These are phyloP conservation scores for Gibbula magus DNA, from an alignment of 2,888 invertebrate genomes.

Conservation along the genomic window DNA sequence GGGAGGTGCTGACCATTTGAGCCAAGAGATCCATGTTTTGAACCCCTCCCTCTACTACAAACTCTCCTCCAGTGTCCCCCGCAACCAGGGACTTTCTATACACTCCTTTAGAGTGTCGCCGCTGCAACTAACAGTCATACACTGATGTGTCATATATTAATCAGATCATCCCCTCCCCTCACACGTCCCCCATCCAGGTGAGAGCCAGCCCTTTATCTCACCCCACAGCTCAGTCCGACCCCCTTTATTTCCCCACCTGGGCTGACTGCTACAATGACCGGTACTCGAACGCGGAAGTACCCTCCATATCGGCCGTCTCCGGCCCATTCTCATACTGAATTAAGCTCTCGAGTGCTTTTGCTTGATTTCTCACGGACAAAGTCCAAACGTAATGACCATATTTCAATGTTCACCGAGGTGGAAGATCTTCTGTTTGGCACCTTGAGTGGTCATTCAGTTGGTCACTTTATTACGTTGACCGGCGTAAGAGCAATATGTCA, in stretches of 20 bases:
- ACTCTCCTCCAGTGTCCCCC: no score
- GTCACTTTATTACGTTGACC: background rate
- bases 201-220: background rate
- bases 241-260: background rate
- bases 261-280: background rate
- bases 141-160: background rate
- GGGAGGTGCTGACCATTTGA: no score
- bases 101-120: background rate
- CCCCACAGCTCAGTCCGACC: background rate
- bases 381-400: constrained; percentile 1
- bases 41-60: no score
- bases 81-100: no score
- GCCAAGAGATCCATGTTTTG: no score
- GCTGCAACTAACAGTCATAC: background rate
- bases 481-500: background rate
- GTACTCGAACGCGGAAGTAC: background rate
- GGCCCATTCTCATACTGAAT: background rate
- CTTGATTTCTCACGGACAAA: constrained; percentile 13
- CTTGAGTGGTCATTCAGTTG: background rate
- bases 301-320: background rate
- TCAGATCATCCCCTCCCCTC: background rate
- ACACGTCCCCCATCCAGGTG: background rate
- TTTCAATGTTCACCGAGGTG: background rate
- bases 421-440: background rate
- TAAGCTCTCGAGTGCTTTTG: background rate